These are phyloP conservation scores for Muscicapa comitata DNA, from an alignment of 2,797 vertebrate genomes.

Conservation along the genomic window DNA sequence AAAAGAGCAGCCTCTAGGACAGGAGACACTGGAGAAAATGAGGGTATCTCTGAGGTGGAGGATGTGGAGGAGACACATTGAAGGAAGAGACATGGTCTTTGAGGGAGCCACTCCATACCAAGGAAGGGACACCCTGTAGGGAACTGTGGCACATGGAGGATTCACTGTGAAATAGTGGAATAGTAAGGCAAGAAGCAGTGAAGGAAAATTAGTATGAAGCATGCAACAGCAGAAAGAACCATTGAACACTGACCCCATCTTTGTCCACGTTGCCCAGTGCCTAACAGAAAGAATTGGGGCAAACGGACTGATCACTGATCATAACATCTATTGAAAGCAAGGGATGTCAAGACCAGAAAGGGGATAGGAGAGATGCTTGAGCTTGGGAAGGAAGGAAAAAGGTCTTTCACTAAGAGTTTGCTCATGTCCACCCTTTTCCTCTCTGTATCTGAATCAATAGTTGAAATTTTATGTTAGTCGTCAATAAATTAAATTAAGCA, in stretches of 20 bases:
- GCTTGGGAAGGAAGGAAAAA: neutral
- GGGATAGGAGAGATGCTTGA: neutral
- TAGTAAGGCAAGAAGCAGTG: neutral
- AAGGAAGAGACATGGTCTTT: neutral
- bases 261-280: neutral
- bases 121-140: neutral
- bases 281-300: neutral
- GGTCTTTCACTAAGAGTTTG: neutral
- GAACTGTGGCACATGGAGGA: neutral
- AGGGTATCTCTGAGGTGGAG: neutral
- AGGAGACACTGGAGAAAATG: neutral
- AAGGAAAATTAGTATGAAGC: neutral
- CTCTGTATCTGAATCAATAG: neutral
- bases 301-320: neutral
- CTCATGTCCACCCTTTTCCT: neutral
- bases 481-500: neutral
- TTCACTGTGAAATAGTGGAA: neutral
- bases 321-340: neutral
- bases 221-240: neutral
- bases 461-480: neutral
- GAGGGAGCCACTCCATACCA: neutral
- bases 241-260: neutral
- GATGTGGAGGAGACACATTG: neutral
- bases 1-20: neutral
- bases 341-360: neutral